Evolutionary conservation across 2,113 vertebrate species (phyloP).

Genomic region (Dipodomys ordii): DNA sequence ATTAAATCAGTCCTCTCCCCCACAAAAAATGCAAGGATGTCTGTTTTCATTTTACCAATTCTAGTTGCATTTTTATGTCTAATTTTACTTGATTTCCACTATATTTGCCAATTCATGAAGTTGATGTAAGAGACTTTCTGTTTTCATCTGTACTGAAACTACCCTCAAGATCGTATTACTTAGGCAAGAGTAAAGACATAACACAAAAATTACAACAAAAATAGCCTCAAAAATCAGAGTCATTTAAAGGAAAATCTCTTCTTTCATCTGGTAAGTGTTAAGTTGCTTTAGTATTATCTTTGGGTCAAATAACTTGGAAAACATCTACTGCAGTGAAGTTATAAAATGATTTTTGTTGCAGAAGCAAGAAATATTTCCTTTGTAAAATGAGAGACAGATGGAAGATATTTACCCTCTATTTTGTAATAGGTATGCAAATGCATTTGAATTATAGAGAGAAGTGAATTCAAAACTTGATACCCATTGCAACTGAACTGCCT

Average conservation of each 20-base stretch:
- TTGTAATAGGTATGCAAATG: neutral
- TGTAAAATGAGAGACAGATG: slow-evolving; percentile 72
- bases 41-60: slow-evolving; percentile 69
- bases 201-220: slow-evolving; percentile 67
- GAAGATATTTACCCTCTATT: slow-evolving; percentile 58
- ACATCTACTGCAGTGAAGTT: neutral
- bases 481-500: neutral
- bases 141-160: slow-evolving; percentile 46
- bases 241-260: slow-evolving; percentile 66
- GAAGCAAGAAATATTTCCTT: slow-evolving; percentile 59
- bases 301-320: slow-evolving; percentile 59
- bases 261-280: slow-evolving; percentile 65
- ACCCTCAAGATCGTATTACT: neutral
- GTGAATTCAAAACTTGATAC: neutral
- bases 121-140: slow-evolving; percentile 56
- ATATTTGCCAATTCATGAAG: slow-evolving; percentile 52
- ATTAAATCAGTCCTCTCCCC: slow-evolving; percentile 2
- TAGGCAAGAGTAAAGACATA: neutral
- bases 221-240: slow-evolving; percentile 58
- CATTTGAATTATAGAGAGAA: slow-evolving; percentile 14
- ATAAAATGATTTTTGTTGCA: slow-evolving; percentile 43
- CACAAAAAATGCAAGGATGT: neutral
- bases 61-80: slow-evolving; percentile 38
- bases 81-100: slow-evolving; percentile 57
- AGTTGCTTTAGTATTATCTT: slow-evolving; percentile 52